phyloP scores from a whole-genome alignment of 2,888 invertebrate genomes.

The Oscheius sp. region DNA sequence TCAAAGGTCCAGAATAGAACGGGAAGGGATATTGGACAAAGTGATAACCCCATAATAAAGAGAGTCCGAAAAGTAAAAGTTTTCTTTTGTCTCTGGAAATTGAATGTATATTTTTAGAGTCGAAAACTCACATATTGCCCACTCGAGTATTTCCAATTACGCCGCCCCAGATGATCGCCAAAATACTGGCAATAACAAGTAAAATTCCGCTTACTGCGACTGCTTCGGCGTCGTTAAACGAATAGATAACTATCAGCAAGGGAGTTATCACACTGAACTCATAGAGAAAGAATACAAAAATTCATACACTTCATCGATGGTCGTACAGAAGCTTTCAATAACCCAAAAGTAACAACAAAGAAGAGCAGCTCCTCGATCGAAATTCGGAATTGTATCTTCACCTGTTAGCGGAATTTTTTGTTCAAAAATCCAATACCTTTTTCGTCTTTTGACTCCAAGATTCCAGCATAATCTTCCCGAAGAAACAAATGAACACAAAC shows the following conservation, averaged over 20 bases:
- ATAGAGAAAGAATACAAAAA: neutral
- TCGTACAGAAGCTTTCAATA: constrained; percentile 45
- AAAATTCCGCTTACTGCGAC: neutral
- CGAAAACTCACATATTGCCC: neutral
- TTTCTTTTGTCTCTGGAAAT: neutral
- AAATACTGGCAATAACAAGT: neutral
- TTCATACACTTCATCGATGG: constrained; percentile 53
- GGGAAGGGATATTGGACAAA: neutral
- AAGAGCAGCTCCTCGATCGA: constrained; percentile 40
- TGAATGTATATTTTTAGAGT: too few relatives aligned
- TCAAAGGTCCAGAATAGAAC: neutral
- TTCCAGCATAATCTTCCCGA: constrained; percentile 50
- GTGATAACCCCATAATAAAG: neutral
- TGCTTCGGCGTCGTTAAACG: neutral
- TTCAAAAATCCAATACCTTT: constrained; percentile 7
- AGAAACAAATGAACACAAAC: constrained; percentile 41
- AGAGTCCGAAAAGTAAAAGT: neutral
- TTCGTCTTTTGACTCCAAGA: constrained; percentile 38
- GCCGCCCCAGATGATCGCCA: neutral
- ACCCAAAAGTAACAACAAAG: constrained; percentile 51
- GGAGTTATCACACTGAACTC: neutral
- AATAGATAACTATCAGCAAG: neutral
- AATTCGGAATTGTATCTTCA: constrained; percentile 42
- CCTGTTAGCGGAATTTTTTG: neutral
- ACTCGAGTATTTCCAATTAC: neutral